Base-by-base conservation (phyloP, 2,797 vertebrate genomes). In the Ptychobarbus kaznakovi region DNA sequence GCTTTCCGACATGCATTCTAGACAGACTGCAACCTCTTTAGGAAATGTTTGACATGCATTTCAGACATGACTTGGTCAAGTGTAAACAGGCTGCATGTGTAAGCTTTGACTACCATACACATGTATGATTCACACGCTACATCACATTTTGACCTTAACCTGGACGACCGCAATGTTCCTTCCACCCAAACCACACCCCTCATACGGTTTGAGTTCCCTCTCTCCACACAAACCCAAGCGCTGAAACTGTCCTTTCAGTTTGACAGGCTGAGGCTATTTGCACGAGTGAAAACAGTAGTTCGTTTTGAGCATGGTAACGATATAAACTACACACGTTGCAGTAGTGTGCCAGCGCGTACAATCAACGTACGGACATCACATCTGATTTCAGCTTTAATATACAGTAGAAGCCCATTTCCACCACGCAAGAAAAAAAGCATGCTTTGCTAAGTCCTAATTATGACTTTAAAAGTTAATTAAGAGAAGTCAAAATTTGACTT, bases 11-110 rank as follows among this genome's bases (percentile, higher is more conserved):
- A 65, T 63, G n/a, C 61, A 15, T 65, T 32, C 63, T 65, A 65
- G 28, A 65, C 28, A 32, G 13, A 66, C 61, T 35, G 28, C 28
- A 66, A 61, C 63, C 28, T 35, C 28, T 66, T 35, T 32, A 65
- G 63, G 63, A 65, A 65, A 65, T 65, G 63, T 32, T 16, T 35
- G 63, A 72, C 18, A 72, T 15, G 38, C 40, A 22, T 44, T 72
- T 72, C 18, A 72, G 22, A n/a, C 69, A n/a, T 44, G 69, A 35
- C 63, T 66, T 66, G 63, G 63, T 65, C 63, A 18, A 65, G 28
- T 32, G 28, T 65, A 65, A 65, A 65, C 63, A 32, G 63, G 6
- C 15, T 3, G 25, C 25, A 16, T 65, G 32, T 32, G 61, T 6
- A 65, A 32, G 25, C 61, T 63, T 63, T n/a, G n/a, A n/a, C n/a